Evolutionary conservation across 2,888 invertebrate genomes (phyloP).

Genomic region (Mesorhabditis belari): DNA sequence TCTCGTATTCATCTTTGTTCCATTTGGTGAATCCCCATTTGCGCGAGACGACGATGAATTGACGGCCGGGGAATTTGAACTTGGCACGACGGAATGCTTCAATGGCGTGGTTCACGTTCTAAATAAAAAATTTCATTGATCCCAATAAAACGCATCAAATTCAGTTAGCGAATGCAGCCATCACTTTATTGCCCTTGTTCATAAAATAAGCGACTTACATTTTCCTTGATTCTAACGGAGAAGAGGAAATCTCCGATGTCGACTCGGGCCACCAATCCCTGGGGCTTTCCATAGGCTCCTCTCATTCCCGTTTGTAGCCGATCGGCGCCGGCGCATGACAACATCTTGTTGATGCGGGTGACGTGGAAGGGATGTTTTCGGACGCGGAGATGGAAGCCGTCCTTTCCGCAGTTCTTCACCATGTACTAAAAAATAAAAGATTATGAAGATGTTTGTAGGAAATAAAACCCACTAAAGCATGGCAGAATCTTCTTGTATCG

Average conservation of each 20-base stretch:
- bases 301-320: conserved; percentile 60
- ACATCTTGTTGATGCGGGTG: conserved; percentile 99
- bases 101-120: conserved; percentile 85
- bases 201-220: conserved; percentile 52
- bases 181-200: not conserved
- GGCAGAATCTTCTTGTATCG: too few species aligned
- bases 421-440: conserved; percentile 53
- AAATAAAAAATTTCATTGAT: conserved; percentile 14
- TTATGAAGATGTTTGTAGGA: too few species aligned
- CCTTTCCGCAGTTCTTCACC: conserved; percentile 97
- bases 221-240: conserved; percentile 91
- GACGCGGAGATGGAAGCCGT: conserved; percentile 98
- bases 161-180: not conserved
- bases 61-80: conserved; percentile 99
- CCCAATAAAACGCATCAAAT: not conserved
- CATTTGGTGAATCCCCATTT: conserved; percentile 99
- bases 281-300: conserved; percentile 97
- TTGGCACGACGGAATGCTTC: conserved; percentile 98
- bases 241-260: conserved; percentile 97
- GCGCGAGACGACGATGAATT: conserved; percentile 95
- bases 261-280: conserved; percentile 99
- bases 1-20: conserved; percentile 78
- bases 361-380: conserved; percentile 98
- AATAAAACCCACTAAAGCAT: not conserved
- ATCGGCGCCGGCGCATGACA: conserved; percentile 99